phyloP scores from a whole-genome alignment of 2,797 vertebrate species.

The Hyperoplus immaculatus region DNA sequence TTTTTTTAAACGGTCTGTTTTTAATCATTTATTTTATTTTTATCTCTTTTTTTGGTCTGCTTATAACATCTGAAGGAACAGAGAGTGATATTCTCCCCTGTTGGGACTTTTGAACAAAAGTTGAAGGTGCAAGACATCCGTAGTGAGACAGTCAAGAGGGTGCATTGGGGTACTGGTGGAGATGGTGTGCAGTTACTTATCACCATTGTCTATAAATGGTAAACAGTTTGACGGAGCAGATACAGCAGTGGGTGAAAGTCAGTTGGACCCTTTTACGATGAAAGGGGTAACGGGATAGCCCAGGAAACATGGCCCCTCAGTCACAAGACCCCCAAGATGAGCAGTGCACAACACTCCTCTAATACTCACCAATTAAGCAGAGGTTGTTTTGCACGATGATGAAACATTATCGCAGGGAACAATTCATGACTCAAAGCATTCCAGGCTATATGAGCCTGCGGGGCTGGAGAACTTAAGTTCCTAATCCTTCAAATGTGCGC shows the following conservation, averaged over 20 bases:
- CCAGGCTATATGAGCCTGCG: conserved; percentile 93
- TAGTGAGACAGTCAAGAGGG: conserved; percentile 44
- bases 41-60: neutral
- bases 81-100: conserved; percentile 50
- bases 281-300: conserved; percentile 90
- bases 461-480: conserved; percentile 88
- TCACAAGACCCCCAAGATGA: conserved; percentile 90
- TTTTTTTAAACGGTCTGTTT: conserved; percentile 9
- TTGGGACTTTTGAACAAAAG: conserved; percentile 38
- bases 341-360: conserved; percentile 81
- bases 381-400: conserved; percentile 93
- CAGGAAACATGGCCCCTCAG: conserved; percentile 89
- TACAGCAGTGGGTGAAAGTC: conserved; percentile 79
- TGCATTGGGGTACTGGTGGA: conserved; percentile 5
- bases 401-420: conserved; percentile 97
- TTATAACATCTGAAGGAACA: conserved; percentile 14
- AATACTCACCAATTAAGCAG: conserved; percentile 93
- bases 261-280: conserved; percentile 86
- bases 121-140: conserved; percentile 41
- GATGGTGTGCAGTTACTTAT: conserved; percentile 80
- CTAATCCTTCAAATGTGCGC: conserved; percentile 92
- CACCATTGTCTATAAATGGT: conserved; percentile 89
- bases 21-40: conserved; percentile 30
- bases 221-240: conserved; percentile 83
- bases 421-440: conserved; percentile 99